phyloP scores from a whole-genome alignment of 2,888 invertebrate species.

The Phyto melanocephala region DNA sequence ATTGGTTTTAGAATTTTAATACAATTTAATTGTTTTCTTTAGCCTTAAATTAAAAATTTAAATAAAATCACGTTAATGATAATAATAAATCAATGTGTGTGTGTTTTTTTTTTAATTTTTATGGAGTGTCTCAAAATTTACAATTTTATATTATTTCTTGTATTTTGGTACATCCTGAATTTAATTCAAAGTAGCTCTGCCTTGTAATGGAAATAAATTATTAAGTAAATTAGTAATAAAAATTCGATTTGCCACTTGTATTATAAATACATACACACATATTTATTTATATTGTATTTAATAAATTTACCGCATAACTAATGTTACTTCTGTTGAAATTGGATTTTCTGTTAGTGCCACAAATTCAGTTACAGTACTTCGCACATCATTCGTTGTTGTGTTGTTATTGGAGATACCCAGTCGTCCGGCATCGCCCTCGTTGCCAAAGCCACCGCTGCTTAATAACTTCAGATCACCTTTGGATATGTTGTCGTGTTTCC shows the following conservation, averaged over 20 bases:
- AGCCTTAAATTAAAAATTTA: not conserved
- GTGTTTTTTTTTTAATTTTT: not conserved
- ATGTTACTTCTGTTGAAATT: conserved; percentile 74
- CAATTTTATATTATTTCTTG: not conserved
- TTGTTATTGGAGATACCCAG: conserved; percentile 67
- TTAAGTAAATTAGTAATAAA: too few relatives aligned
- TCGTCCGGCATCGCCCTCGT: conserved; percentile 53
- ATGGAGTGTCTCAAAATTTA: not conserved
- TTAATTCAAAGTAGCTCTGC: not conserved
- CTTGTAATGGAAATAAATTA: too few relatives aligned
- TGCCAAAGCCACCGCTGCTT: conserved; percentile 67
- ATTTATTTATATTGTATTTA: not conserved
- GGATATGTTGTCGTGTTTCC: conserved; percentile 73
- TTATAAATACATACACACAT: not conserved
- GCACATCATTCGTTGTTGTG: conserved; percentile 66
- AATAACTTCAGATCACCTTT: conserved; percentile 76
- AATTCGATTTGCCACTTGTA: too few relatives aligned
- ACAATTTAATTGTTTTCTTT: not conserved
- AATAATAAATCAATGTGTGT: not conserved
- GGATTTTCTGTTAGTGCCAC: conserved; percentile 77
- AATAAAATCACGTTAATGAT: not conserved
- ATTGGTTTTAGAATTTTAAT: not conserved
- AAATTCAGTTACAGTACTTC: conserved; percentile 74
- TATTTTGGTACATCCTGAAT: not conserved
- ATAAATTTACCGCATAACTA: conserved; percentile 75